Percentiles rank a stretch among this genome's conserved stretches.
Conservation (phyloP, 2,888 invertebrate genomes). For the Acrobeloides nanus region DNA sequence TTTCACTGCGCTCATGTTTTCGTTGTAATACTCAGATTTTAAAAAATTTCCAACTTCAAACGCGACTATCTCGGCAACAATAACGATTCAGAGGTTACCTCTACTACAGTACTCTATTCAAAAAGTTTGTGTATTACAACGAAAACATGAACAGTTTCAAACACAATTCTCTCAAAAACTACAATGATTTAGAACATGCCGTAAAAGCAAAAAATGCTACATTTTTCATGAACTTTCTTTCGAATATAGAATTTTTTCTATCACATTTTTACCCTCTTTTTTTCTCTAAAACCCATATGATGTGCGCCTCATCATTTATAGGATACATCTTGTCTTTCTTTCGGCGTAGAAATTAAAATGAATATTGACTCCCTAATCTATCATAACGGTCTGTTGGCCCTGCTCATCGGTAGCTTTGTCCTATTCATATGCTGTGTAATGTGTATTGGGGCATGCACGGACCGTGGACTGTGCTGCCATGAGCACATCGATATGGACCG, state of each 20-base stretch:
- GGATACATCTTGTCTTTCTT: background rate
- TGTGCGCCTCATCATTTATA: background rate
- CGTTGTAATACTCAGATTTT: too few relatives aligned
- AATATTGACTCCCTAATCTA: constrained; percentile 46
- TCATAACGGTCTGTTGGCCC: constrained; percentile 40
- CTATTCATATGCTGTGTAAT: constrained; percentile 46
- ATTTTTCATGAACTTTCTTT: too few relatives aligned
- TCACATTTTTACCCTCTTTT: constrained; percentile 1
- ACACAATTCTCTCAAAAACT: too few relatives aligned
- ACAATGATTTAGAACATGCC: too few relatives aligned
- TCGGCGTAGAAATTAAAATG: background rate
- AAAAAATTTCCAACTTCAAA: too few relatives aligned
- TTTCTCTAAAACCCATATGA: constrained; percentile 2
- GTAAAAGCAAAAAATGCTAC: too few relatives aligned
- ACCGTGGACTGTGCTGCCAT: constrained; percentile 31
- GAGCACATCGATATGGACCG: constrained; percentile 13
- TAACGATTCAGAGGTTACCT: background rate
- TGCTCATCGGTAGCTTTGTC: constrained; percentile 45
- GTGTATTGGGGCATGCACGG: constrained; percentile 43
- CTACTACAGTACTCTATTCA: background rate
- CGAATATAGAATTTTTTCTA: background rate
- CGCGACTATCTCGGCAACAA: too few relatives aligned
- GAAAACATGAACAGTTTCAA: too few relatives aligned
- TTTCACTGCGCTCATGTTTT: too few relatives aligned
- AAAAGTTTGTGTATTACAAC: too few relatives aligned